phyloP scores from a whole-genome alignment of 2,113 vertebrate genomes.

The Cynopterus brachyotis region DNA sequence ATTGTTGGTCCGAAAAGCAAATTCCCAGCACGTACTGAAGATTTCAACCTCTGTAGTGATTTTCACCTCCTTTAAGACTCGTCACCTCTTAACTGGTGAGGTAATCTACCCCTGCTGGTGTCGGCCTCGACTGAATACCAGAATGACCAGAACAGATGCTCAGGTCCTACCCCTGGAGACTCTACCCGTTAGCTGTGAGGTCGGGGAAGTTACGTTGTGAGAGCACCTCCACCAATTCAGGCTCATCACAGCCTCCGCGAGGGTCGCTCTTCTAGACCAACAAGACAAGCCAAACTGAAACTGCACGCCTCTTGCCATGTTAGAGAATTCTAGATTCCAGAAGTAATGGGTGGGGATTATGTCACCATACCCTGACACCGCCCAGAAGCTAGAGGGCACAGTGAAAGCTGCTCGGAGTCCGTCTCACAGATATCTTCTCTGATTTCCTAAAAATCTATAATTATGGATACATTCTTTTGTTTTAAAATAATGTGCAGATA shows the following conservation, averaged over 20 bases:
- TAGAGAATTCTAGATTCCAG: not conserved
- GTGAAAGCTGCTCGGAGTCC: not conserved
- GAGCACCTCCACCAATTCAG: not conserved
- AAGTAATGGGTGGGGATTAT: not conserved
- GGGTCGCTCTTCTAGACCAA: not conserved
- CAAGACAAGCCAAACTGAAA: no score
- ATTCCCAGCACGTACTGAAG: not conserved
- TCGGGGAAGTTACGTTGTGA: not conserved
- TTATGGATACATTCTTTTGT: not conserved
- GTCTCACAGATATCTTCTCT: not conserved
- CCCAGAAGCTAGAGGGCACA: not conserved
- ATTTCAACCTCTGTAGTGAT: not conserved
- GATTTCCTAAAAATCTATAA: not conserved
- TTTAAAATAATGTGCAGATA: not conserved
- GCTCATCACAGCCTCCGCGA: not conserved
- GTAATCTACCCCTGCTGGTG: not conserved
- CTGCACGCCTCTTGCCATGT: not conserved
- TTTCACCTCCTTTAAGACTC: not conserved
- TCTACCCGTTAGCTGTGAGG: not conserved
- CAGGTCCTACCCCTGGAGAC: not conserved
- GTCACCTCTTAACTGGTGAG: no score
- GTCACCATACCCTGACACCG: not conserved
- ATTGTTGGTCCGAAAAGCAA: not conserved
- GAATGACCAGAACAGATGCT: not conserved
- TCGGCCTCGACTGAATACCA: not conserved